Conservation (phyloP, 2,113 vertebrate genomes). For the Atrichornis clamosus region DNA sequence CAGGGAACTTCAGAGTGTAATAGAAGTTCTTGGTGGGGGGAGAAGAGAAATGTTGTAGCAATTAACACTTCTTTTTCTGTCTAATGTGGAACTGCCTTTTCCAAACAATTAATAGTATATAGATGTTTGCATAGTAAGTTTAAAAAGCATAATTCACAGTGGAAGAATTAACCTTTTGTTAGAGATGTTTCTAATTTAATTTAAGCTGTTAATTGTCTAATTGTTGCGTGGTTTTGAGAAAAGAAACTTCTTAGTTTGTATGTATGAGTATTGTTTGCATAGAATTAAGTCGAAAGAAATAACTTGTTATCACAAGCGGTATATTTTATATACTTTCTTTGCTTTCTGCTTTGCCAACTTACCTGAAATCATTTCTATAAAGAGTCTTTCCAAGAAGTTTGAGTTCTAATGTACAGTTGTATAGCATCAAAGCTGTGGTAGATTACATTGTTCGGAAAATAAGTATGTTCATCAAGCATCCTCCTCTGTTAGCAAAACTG, state of each 20-base stretch:
- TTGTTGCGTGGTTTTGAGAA: neutral
- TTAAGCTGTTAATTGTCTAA: neutral
- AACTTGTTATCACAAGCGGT: neutral
- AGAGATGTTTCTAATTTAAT: neutral
- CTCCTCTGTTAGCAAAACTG: neutral
- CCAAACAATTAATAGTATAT: neutral
- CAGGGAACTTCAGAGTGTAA: neutral
- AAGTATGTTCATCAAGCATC: neutral
- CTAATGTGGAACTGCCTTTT: neutral
- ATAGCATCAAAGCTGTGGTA: constrained; percentile 14
- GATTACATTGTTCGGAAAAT: constrained; percentile 5
- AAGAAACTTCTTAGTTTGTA: neutral
- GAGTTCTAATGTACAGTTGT: constrained; percentile 30
- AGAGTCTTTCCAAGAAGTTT: constrained; percentile 8
- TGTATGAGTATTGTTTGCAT: neutral
- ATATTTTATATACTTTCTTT: neutral
- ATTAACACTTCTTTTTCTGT: neutral
- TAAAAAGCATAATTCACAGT: neutral
- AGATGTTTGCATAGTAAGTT: neutral
- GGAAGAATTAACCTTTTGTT: neutral
- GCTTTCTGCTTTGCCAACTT: neutral
- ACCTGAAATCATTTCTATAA: constrained; percentile 14
- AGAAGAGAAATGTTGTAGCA: neutral
- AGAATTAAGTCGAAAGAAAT: constrained; percentile 26
- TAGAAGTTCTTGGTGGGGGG: neutral